Percentiles rank a stretch among this genome's conserved stretches.
phyloP scores from a whole-genome alignment of 1,140 invertebrate species.

The Zaprionus inermis region DNA sequence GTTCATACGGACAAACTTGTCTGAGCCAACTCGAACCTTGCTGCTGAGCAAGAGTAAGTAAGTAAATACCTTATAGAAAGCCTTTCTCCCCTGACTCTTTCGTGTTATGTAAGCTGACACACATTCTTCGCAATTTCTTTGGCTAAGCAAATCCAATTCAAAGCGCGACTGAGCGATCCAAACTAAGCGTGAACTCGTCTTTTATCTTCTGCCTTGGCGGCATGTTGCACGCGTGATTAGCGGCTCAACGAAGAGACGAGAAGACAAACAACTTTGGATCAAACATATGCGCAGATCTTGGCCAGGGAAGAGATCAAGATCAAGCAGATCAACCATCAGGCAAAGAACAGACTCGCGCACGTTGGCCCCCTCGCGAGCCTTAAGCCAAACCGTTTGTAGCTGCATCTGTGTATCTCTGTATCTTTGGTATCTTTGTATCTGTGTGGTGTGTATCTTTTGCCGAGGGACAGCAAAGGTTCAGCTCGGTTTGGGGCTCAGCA shows the following conservation, averaged over 20 bases:
- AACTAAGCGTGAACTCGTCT: constrained; percentile 49
- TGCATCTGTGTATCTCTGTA: constrained; percentile 18
- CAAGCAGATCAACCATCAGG: constrained; percentile 45
- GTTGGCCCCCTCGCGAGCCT: constrained; percentile 23
- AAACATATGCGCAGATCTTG: constrained; percentile 67
- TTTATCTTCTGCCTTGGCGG: constrained; percentile 62
- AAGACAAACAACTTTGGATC: constrained; percentile 56
- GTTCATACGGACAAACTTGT: not conserved
- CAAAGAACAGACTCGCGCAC: constrained; percentile 39
- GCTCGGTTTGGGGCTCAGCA: constrained; percentile 59
- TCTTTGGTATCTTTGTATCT: constrained; percentile 10
- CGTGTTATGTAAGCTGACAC: constrained; percentile 37
- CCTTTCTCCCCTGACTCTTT: constrained; percentile 10
- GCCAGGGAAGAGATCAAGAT: constrained; percentile 34
- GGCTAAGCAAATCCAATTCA: constrained; percentile 34
- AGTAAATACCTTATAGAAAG: not conserved
- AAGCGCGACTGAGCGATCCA: constrained; percentile 30
- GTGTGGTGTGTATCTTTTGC: constrained; percentile 24
- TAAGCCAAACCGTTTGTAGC: constrained; percentile 25
- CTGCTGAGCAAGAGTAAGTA: not conserved
- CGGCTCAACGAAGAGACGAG: constrained; percentile 40
- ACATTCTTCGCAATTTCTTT: constrained; percentile 39
- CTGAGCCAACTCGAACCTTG: not conserved
- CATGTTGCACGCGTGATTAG: constrained; percentile 78
- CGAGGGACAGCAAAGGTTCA: constrained; percentile 30